Evolutionary conservation across 2,113 vertebrate species (phyloP).

Genomic region (Pteropus alecto): DNA sequence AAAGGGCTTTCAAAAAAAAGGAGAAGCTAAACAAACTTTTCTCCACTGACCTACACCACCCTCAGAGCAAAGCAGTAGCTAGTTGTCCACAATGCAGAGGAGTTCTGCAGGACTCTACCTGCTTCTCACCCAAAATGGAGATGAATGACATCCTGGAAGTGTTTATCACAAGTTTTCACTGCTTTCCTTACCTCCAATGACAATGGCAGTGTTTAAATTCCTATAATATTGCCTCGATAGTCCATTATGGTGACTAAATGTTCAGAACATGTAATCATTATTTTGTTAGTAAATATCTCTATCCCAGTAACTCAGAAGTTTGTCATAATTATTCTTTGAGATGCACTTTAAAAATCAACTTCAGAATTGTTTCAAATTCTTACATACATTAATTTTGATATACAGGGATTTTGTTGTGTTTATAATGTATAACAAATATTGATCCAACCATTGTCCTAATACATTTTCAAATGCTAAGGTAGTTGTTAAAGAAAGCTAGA

Average conservation of each 20-base stretch:
- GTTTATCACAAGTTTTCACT: background rate
- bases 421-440: background rate
- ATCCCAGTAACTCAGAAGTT: background rate
- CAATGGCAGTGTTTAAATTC: background rate
- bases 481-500: background rate
- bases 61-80: background rate
- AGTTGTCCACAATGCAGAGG: background rate
- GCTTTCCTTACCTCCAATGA: background rate
- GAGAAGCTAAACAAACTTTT: background rate
- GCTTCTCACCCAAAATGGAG: background rate
- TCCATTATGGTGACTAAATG: background rate
- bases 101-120: background rate
- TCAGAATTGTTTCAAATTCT: conserved; percentile 31
- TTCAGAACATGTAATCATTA: background rate
- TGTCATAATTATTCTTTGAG: background rate
- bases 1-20: background rate
- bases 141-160: background rate
- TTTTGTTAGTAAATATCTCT: background rate
- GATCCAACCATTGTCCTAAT: background rate
- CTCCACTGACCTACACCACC: background rate
- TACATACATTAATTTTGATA: background rate
- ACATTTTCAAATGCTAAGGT: background rate
- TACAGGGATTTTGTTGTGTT: background rate
- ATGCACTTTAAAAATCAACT: background rate
- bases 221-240: background rate